Evolutionary conservation across 2,113 vertebrate species (phyloP), one percentile per base, ranked within the genome.

Genomic region (Platycercus adscitus): DNA sequence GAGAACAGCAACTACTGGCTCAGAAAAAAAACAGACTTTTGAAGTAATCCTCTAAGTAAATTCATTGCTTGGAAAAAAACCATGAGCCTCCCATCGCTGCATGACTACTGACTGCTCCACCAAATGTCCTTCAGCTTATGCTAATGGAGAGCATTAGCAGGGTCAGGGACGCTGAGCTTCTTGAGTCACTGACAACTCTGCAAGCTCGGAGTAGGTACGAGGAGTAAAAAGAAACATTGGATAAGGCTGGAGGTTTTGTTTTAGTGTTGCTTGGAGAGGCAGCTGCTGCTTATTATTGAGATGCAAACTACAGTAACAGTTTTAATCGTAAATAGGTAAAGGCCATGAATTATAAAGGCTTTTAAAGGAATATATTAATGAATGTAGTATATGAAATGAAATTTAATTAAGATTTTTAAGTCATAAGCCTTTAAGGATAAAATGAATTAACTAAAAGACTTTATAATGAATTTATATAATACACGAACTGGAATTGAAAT

Each of bases 381-480:
- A 86, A 72, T 37, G 82, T 20, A 56, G 29, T 50, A 77, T 71
- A 72, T 35, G 85, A 92, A 96, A 89, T 49, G 75, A 94, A 96
- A 90, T 96, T 90, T 88, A 97, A 97, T 96, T 96, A 95, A 91
- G 93, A 83, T 24, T 66, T 91, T 84, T 68, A 79, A 81, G 53
- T 86, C 85, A 50, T 96, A 95, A 96, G 90, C 81, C 91, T 87
- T 92, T 88, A 86, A 96, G 68, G 93, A 72, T 81, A 88, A 96
- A 96, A 52, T 49, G 84, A 97, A 97, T 94, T 96, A 96, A 95
- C 68, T 81, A 83, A 89, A 88, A 89, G 79, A 64, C 55, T 97
- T 95, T 95, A 44, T 86, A 95, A 88, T 92, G 84, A 96, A 88
- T 93, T 95, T 56, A 75, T 66, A 70, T 24, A 91, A 94, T 64